Conservation (phyloP, 2,797 vertebrate genomes). For the Cygnus olor region DNA sequence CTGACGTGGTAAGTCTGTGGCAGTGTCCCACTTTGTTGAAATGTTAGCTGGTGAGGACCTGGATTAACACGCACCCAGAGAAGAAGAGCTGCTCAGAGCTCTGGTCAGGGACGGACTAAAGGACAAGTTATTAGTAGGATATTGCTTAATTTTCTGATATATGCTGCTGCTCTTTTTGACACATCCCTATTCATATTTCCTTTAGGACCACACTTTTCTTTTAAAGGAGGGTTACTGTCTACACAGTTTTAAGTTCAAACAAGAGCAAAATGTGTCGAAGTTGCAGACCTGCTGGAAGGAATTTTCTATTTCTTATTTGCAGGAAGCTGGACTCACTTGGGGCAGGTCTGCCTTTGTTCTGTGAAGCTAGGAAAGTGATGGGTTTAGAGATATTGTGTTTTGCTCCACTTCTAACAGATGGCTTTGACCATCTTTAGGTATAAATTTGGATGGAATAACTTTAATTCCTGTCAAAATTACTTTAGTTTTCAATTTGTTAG, state of each 20-base stretch:
- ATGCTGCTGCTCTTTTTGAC: neutral
- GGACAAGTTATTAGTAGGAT: neutral
- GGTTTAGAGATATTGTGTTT: neutral
- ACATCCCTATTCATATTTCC: neutral
- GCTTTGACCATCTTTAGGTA: neutral
- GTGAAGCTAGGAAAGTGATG: neutral
- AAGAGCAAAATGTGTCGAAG: neutral
- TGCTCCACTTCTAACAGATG: neutral
- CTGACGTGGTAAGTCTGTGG: neutral
- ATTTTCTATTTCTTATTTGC: neutral
- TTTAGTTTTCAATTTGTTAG: conserved; percentile 13
- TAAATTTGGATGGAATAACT: neutral
- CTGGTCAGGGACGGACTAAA: neutral
- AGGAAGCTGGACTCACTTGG: neutral
- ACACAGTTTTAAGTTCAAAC: neutral
- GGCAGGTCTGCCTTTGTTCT: neutral
- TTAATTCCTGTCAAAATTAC: neutral
- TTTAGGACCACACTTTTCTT: neutral
- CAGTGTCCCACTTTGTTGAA: neutral
- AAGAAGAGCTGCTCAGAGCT: neutral
- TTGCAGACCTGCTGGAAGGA: neutral
- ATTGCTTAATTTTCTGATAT: neutral
- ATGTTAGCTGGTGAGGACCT: neutral
- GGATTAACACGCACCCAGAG: neutral
- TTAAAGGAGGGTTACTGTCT: neutral